Base-by-base conservation (phyloP, 2,113 vertebrate genomes). In the Barbus barbus region DNA sequence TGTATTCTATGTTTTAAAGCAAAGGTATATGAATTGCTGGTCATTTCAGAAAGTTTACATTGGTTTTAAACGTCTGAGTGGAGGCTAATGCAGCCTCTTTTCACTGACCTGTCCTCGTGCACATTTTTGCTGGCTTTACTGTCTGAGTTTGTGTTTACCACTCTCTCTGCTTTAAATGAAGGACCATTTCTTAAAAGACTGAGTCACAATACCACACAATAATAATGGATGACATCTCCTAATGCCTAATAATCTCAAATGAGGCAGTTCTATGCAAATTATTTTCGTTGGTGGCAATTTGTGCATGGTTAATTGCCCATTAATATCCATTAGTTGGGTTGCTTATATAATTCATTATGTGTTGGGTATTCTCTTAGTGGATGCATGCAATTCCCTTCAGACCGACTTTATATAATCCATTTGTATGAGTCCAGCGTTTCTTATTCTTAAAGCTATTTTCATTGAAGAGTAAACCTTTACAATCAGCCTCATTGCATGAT, bases 271-370 rank as follows among this genome's bases (percentile, higher is more conserved):
- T 81, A 80, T 74, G 77, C 78, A 73, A 74, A 73, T 74, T n/a
- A 20, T 63, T 61, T 80, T 81, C n/a, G 36, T 60, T 58, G 83
- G 28, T 41, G 78, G 58, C 63, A 72, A 79, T 84, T 79, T 72
- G 78, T 80, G 76, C 48, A 73, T 61, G 65, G 63, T 33, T 58
- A 84, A 84, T 72, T 53, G 83, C 28, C 84, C 60, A 81, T 85
- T 85, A 80, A 63, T 85, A 38, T 81, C 84, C 84, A 85, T 85
- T 81, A 74, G 79, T 61, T 65, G 53, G 46, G 41, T 28, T 65
- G 22, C 84, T 80, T 73, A 38, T 81, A 75, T 75, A 74, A 75
- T 38, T 63, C 69, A 65, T 58, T 63, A 31, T 48, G 56, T 41
- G 83, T 67, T 72, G 53, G 18, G 69, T 12, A 81, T 60, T 14